Evolutionary conservation across 1,140 invertebrate genomes (phyloP).

Genomic region (Phenacoccus solenopsis): DNA sequence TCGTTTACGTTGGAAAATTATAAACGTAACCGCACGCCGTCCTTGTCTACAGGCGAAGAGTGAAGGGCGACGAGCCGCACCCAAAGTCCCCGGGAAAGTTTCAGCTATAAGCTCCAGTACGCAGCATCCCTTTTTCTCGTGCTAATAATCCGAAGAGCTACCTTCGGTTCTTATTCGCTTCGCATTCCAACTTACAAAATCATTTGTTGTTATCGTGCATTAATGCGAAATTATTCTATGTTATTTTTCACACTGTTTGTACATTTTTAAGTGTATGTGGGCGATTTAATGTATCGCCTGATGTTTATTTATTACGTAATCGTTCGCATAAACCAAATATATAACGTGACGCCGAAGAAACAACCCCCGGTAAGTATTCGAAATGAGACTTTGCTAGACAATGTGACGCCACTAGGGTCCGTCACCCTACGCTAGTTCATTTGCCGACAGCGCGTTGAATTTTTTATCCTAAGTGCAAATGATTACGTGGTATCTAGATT

Average conservation of each 20-base stretch:
- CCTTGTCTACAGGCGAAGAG: not conserved
- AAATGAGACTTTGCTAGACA: constrained; percentile 1
- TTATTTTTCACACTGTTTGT: too few relatives aligned
- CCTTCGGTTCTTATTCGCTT: constrained; percentile 13
- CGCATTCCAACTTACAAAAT: constrained; percentile 16
- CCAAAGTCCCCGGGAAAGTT: constrained; percentile 15
- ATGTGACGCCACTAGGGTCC: not conserved
- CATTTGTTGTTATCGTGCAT: constrained; percentile 14
- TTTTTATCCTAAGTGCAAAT: too few relatives aligned
- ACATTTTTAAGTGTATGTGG: too few relatives aligned
- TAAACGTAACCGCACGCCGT: not conserved
- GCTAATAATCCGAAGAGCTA: constrained; percentile 13
- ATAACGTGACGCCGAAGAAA: not conserved
- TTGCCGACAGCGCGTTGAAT: too few relatives aligned
- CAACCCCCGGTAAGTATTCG: not conserved
- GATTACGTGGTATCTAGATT: too few relatives aligned
- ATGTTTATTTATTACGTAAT: not conserved
- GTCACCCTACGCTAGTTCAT: not conserved
- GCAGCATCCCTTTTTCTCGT: constrained; percentile 15
- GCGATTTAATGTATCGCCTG: too few relatives aligned
- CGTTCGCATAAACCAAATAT: too few relatives aligned
- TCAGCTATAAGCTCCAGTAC: constrained; percentile 12
- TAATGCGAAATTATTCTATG: constrained; percentile 5
- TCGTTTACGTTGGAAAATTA: not conserved
- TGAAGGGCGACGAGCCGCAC: constrained; percentile 12